Evolutionary conservation across 1,140 invertebrate genomes (phyloP).

Genomic region (Pachypsylla venusta): DNA sequence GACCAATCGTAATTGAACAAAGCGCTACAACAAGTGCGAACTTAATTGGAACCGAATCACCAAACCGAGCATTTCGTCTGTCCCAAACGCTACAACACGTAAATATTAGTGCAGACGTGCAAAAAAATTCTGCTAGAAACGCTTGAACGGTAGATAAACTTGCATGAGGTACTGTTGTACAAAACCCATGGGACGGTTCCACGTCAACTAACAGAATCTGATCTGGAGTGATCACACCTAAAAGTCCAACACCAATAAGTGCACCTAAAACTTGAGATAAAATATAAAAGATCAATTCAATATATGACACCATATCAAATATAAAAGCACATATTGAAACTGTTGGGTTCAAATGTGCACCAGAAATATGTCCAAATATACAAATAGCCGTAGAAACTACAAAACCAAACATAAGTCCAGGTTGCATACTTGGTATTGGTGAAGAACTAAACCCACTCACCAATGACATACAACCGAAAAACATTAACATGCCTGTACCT

Average conservation of each 20-base stretch:
- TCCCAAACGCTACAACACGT: slow-evolving; percentile 49
- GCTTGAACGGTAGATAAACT: slow-evolving; percentile 33
- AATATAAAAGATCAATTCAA: slow-evolving; percentile 35
- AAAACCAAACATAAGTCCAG: slow-evolving; percentile 21
- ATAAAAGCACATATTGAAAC: slow-evolving; percentile 35
- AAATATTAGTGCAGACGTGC: slow-evolving; percentile 41
- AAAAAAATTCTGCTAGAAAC: slow-evolving; percentile 40
- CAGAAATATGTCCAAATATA: slow-evolving; percentile 28
- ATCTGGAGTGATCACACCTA: slow-evolving; percentile 23
- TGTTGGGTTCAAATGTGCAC: slow-evolving; percentile 37
- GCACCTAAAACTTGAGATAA: slow-evolving; percentile 34
- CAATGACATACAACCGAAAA: slow-evolving; percentile 22
- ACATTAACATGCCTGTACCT: slow-evolving; percentile 20
- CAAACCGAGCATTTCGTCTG: slow-evolving; percentile 36
- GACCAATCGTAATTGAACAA: slow-evolving; percentile 8
- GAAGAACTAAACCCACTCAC: slow-evolving; percentile 8
- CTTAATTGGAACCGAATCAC: slow-evolving; percentile 40
- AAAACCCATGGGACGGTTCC: slow-evolving; percentile 30
- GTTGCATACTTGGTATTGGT: slow-evolving; percentile 12
- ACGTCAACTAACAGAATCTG: neutral
- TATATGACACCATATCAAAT: slow-evolving; percentile 33
- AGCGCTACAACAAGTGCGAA: slow-evolving; percentile 29
- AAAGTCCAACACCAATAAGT: slow-evolving; percentile 23
- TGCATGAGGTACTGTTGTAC: slow-evolving; percentile 38
- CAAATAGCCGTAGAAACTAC: slow-evolving; percentile 20